Percentiles rank a stretch among this genome's conserved stretches.
Conservation (phyloP, 2,797 vertebrate species). For the Eupleurogrammus muticus region DNA sequence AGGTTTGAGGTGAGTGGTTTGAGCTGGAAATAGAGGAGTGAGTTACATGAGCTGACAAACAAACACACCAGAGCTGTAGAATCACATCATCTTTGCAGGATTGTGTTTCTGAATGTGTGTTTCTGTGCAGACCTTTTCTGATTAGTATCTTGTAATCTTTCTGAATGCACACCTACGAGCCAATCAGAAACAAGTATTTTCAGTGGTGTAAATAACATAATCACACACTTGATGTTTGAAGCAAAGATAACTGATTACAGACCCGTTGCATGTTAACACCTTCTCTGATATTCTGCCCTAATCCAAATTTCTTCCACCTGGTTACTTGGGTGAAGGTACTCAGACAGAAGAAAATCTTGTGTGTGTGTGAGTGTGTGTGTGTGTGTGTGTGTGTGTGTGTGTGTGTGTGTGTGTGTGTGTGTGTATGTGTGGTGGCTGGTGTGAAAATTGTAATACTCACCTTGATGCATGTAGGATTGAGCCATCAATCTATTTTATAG, state of each 20-base stretch:
- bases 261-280: not conserved
- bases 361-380: slow-evolving; percentile 10
- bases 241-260: not conserved
- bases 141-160: not conserved
- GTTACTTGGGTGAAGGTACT: slow-evolving; percentile 24
- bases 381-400: slow-evolving; percentile 26
- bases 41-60: no score
- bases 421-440: slow-evolving; percentile 30
- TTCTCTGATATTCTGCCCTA: not conserved
- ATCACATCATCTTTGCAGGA: no score
- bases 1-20: not conserved
- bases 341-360: slow-evolving; percentile 1
- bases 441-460: slow-evolving; percentile 72
- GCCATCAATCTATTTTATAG: slow-evolving; percentile 76
- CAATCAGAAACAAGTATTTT: not conserved
- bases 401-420: slow-evolving; percentile 26
- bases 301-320: not conserved
- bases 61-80: no score
- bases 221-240: not conserved
- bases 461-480: slow-evolving; percentile 74
- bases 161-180: not conserved
- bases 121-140: no score
- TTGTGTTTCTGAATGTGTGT: not conserved
- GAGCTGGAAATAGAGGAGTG: no score
- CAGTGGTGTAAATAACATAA: not conserved